Percentiles rank a stretch among this genome's conserved stretches.
These are phyloP conservation scores for Stomorhina lunata DNA, from an alignment of 2,888 invertebrate species.

Conservation along the genomic window DNA sequence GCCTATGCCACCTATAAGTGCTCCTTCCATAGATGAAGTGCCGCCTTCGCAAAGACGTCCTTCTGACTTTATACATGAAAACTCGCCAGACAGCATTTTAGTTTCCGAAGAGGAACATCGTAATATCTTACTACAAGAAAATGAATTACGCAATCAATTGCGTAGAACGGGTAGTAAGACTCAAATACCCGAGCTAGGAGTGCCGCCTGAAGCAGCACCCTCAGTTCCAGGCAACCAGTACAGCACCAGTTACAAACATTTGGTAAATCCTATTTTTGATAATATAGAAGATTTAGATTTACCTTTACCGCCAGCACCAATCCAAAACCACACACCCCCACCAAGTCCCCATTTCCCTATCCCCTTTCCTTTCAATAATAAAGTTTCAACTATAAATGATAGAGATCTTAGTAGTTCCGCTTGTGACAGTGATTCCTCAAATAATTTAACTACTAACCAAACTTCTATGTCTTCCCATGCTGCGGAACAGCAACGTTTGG, in stretches of 20 bases:
- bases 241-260: constrained; percentile 68
- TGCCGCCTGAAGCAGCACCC: constrained; percentile 73
- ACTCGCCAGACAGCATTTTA: constrained; percentile 77
- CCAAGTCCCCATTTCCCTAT: background rate
- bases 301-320: constrained; percentile 72
- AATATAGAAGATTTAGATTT: constrained; percentile 73
- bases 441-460: constrained; percentile 66
- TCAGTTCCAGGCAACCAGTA: constrained; percentile 70
- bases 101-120: constrained; percentile 79
- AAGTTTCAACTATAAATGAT: constrained; percentile 41
- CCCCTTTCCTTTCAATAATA: constrained; percentile 28
- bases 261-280: constrained; percentile 79
- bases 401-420: constrained; percentile 66
- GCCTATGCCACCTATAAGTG: constrained; percentile 62
- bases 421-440: constrained; percentile 66
- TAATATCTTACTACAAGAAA: constrained; percentile 77
- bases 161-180: constrained; percentile 65
- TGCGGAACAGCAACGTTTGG: constrained; percentile 68
- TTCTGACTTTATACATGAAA: constrained; percentile 77
- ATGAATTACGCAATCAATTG: constrained; percentile 78
- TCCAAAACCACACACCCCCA: constrained; percentile 34
- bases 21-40: constrained; percentile 63
- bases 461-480: constrained; percentile 66
- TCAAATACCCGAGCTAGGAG: constrained; percentile 69
- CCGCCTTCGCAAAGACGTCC: constrained; percentile 75